Conservation (phyloP, 2,113 vertebrate genomes). For the Megaceryle maxima region DNA sequence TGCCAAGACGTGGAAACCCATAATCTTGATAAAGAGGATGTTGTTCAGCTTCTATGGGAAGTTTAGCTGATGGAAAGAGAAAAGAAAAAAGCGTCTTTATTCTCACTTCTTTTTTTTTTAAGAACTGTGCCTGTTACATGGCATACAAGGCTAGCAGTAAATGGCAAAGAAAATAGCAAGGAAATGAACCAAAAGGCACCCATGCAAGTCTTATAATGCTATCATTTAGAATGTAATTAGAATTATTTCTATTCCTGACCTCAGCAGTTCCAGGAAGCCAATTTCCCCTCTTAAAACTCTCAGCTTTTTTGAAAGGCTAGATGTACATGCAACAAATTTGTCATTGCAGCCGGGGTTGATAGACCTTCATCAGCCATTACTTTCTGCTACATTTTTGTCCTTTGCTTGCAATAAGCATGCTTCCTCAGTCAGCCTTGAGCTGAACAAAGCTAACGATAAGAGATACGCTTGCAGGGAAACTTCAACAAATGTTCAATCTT, state of each 20-base stretch:
- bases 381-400: not conserved
- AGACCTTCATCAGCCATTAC: not conserved
- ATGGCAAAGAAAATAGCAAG: not conserved
- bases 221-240: not conserved
- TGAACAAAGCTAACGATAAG: not conserved
- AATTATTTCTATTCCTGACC: constrained; percentile 11
- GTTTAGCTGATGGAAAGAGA: constrained; percentile 26
- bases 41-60: constrained; percentile 43
- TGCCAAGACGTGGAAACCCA: constrained; percentile 36
- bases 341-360: not conserved
- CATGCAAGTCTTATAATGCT: not conserved
- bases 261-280: not conserved
- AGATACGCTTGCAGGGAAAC: not conserved
- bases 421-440: not conserved
- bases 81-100: constrained; percentile 15
- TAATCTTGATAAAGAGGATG: constrained; percentile 29
- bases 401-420: not conserved
- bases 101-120: not conserved
- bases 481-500: not conserved
- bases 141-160: not conserved
- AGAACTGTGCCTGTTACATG: not conserved
- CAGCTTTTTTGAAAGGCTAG: not conserved
- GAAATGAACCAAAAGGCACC: not conserved
- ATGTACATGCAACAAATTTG: not conserved
- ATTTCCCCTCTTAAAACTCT: not conserved